Base-by-base conservation (phyloP, 2,113 vertebrate species). In the Notechis scutatus region DNA sequence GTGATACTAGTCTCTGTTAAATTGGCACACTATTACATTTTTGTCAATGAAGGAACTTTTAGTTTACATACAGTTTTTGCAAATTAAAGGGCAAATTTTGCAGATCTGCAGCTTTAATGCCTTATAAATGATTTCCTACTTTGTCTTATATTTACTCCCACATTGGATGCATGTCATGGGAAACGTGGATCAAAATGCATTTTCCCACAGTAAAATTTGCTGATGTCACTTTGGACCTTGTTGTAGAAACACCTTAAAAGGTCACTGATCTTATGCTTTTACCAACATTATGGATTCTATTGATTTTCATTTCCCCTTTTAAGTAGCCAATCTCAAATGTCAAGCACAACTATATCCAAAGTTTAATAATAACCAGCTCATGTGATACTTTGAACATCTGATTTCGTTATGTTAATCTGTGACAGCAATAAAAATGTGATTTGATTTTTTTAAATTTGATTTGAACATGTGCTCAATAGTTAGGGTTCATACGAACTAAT, bases 71-170 rank as follows among this genome's bases (percentile, higher is more conserved):
- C 47, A 5, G 18, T 18, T 87, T 90, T 93, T 5, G 89, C 9
- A 92, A 56, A 2, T 57, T 5, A 92, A 95, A 93, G 29, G 10
- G 55, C 85, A 91, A 93, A 91, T 87, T 56, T 10, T 55, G 59
- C 20, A 9, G 87, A 94, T 91, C 88, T 42, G 56, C 47, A 20
- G 24, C 91, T 18, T 42, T 92, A 39, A 3, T 81, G 74, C 34
- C 34, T 81, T 81, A 42, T 29, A 34, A 50, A 1, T 4, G n/a
- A 47, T 18, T 69, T 94, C 69, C 85, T 91, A 20, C 29, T 93
- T 89, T 93, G 91, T 90, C 59, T 93, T 95, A 95, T 26, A 94
- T 24, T 94, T 89, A 94, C 88, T 93, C 87, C 0, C 85, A 10
- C 10, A 59, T 11, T 93, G 64, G 61, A 91, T 55, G 15, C 2